phyloP scores from a whole-genome alignment of 2,797 vertebrate species.

The Capromys pilorides region DNA sequence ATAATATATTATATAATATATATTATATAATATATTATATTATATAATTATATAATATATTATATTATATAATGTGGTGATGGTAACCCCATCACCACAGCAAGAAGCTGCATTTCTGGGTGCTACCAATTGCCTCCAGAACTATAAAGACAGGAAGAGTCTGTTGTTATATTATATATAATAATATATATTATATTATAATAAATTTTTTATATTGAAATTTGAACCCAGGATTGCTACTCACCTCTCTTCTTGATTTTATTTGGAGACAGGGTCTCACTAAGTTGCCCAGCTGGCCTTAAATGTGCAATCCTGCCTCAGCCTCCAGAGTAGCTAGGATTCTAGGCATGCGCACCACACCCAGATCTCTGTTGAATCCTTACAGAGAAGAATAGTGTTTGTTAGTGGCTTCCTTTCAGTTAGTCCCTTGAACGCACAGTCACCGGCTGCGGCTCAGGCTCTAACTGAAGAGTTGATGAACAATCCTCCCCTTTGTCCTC shows the following conservation, averaged over 20 bases:
- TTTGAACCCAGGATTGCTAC: not conserved
- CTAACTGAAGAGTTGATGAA: not conserved
- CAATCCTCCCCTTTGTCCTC: not conserved
- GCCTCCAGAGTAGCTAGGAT: not conserved
- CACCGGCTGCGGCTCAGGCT: not conserved
- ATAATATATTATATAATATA: too few relatives aligned
- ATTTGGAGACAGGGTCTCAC: not conserved
- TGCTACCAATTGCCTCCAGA: slow-evolving; percentile 6
- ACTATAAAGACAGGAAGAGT: not conserved
- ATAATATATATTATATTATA: too few relatives aligned
- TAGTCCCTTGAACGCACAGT: not conserved
- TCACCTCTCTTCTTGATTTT: not conserved
- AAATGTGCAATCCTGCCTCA: not conserved
- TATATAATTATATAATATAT: too few relatives aligned
- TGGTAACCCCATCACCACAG: slow-evolving; percentile 8
- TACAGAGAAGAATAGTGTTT: not conserved
- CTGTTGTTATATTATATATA: not conserved
- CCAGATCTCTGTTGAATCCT: slow-evolving; percentile 4
- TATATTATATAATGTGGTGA: too few relatives aligned
- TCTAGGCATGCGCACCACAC: not conserved
- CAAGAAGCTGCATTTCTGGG: not conserved
- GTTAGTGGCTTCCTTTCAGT: slow-evolving; percentile 10
- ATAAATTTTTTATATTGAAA: not conserved
- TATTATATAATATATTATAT: too few relatives aligned
- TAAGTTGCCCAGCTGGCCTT: not conserved